Evolutionary conservation across 2,797 vertebrate genomes (phyloP).

Genomic region (Antrozous pallidus): DNA sequence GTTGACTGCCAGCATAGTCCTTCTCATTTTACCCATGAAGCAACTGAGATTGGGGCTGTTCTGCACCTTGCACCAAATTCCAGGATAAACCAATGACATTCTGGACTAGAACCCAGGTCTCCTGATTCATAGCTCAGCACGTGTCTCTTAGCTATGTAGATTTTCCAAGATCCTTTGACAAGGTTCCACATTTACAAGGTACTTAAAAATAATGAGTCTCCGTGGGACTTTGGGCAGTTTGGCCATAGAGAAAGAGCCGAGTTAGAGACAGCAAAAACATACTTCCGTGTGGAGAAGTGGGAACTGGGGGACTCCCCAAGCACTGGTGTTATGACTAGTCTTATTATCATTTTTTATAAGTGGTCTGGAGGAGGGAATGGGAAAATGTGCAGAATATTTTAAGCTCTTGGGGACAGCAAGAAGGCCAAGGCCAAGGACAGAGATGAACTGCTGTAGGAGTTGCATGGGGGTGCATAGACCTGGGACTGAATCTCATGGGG

Average conservation of each 20-base stretch:
- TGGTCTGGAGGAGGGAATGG: not conserved
- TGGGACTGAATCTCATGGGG: not conserved
- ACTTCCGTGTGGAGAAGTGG: not conserved
- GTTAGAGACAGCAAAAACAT: conserved; percentile 13
- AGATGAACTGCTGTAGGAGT: not conserved
- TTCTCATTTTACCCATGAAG: not conserved
- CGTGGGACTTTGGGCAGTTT: conserved; percentile 36
- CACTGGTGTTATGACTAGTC: not conserved
- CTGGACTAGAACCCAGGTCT: conserved; percentile 30
- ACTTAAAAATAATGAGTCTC: conserved; percentile 70
- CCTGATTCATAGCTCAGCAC: not conserved
- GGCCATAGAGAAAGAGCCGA: conserved; percentile 13
- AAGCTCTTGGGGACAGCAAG: not conserved
- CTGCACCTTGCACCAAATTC: not conserved
- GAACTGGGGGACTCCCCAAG: not conserved
- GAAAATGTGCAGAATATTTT: not conserved
- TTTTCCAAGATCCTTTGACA: conserved; percentile 54
- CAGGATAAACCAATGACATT: not conserved
- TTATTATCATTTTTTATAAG: not conserved
- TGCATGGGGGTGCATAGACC: not conserved
- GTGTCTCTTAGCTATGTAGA: conserved; percentile 17
- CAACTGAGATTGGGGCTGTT: not conserved
- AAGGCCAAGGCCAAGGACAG: not conserved
- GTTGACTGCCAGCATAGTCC: not conserved
- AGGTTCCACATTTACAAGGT: conserved; percentile 56